Base-by-base conservation (phyloP, 2,113 vertebrate species). In the Elaphurus davidianus region DNA sequence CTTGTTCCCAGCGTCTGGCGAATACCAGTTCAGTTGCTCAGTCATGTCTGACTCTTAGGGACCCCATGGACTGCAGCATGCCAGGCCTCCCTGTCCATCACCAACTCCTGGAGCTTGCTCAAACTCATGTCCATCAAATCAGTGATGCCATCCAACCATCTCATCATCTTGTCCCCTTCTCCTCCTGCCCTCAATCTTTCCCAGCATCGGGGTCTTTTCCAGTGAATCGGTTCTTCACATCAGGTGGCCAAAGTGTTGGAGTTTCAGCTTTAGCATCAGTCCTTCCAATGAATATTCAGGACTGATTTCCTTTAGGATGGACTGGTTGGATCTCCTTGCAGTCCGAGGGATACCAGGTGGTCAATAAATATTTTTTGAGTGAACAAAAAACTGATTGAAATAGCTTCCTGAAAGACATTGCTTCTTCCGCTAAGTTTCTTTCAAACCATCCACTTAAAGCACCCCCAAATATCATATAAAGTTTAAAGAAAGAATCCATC, bases 1-100 rank as follows among this genome's bases (percentile, higher is more conserved):
- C 0, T 0, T 45, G 0, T 36, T 60, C 21, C 17, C 45, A 1
- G 6, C 6, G 8, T 28, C n/a, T 64, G 52, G 5, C 1, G 19
- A 30, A 27, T 12, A 52, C 27, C 83, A 25, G 21, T 40, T 40
- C n/a, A 71, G n/a, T 40, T n/a, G 19, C n/a, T 71, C 67, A 71
- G n/a, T 71, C 3, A 0, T 71, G 67, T 23, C 36, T 0, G 1
- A 71, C 10, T 71, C n/a, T 36, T 23, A 40, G 67, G 0, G 1
- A 40, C 67, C 67, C n/a, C 36, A 21, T 71, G n/a, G n/a, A 71
- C 67, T 64, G 62, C 30, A 64, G 30, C 62, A n/a, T 0, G 15
- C 7, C 14, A 64, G 60, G 30, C 60, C 14, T 64, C 30, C 60
- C 60, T 33, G 30, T 64, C 30, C 60, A 33, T 64, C 60, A 8